Evolutionary conservation across 2,888 invertebrate genomes (phyloP), one percentile per base, ranked within the genome.

Genomic region (Dendrolimus houi): DNA sequence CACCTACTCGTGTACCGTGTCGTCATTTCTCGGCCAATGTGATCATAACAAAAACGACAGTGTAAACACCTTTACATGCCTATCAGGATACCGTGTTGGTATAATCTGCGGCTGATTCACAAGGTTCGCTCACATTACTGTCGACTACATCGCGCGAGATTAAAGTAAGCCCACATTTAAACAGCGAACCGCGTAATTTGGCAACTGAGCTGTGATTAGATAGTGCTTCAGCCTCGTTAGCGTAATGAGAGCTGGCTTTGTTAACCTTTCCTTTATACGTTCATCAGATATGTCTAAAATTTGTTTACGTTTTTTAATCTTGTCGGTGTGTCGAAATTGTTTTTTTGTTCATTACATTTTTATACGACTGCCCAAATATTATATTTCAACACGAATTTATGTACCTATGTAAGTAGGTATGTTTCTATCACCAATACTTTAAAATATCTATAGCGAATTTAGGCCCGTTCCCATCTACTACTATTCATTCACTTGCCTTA

Each of bases 161-260:
- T 84, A 85, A 85, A 85, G 83, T 84, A 83, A 85, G 75, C 81
- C 82, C 74, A 80, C 85, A 82, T 85, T 85, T 83, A 81, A 84
- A 87, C 83, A 83, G 77, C 74, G 75, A 76, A 81, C 83, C 81
- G 82, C 82, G 82, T 85, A 87, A 88, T 89, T 89, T 88, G 88
- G 87, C 88, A 89, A 85, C 83, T 82, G 79, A 81, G 71, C 83
- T 81, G 81, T 86, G 87, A 88, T 88, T 87, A 88, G 87, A 87
- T 85, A 87, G 86, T 85, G 85, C 83, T 83, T 81, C 76, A 75
- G 77, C 75, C 86, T 85, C 83, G 85, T 87, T 89, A 85, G 75
- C 77, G 72, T 84, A 86, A 89, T 86, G 85, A 86, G 81, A 77
- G 82, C 74, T 71, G 47, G 80, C 80, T 79, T 80, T 83, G 83